These are phyloP conservation scores for Vireo griseus DNA, from an alignment of 2,797 vertebrate species.

Conservation along the genomic window DNA sequence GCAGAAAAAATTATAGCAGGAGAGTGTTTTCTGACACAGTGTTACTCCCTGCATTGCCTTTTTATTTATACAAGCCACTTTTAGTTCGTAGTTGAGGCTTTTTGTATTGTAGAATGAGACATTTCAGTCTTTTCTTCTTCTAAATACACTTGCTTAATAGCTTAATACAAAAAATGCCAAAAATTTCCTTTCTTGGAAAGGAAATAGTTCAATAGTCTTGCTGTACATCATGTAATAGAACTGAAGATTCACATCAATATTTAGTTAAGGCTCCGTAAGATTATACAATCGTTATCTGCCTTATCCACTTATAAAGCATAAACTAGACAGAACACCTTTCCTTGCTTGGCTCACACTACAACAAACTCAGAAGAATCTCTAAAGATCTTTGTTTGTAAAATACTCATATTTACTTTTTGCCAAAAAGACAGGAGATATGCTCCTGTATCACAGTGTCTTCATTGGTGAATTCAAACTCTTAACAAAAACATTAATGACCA, in stretches of 20 bases:
- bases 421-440: neutral
- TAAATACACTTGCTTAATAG: neutral
- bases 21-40: neutral
- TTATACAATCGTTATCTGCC: neutral
- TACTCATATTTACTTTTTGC: neutral
- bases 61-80: neutral
- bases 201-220: neutral
- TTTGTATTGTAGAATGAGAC: neutral
- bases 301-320: neutral
- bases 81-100: neutral
- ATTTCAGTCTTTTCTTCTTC: neutral
- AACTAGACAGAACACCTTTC: neutral
- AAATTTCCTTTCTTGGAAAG: neutral
- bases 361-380: neutral
- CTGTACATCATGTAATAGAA: neutral
- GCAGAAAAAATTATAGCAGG: neutral
- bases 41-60: neutral
- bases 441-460: neutral
- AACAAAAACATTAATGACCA: neutral
- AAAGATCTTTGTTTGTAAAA: neutral
- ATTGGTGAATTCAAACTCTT: neutral
- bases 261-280: neutral
- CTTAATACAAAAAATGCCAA: neutral
- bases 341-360: neutral
- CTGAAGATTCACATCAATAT: neutral